phyloP scores from a whole-genome alignment of 2,113 vertebrate species.

The Alosa alosa region DNA sequence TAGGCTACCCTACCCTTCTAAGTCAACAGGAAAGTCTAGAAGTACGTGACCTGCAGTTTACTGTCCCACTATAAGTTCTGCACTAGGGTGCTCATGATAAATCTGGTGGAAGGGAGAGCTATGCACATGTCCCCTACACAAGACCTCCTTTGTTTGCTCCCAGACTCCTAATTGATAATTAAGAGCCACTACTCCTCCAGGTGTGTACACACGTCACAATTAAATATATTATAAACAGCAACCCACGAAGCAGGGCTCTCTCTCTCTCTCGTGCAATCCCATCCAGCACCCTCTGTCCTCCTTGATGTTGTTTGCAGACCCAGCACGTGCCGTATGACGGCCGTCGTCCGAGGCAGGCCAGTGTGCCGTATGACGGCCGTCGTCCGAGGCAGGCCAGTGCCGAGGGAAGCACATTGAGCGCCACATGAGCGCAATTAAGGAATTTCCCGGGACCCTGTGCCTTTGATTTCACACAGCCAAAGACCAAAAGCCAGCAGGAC shows the following conservation, averaged over 20 bases:
- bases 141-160: slow-evolving; percentile 32
- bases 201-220: neutral
- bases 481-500: neutral
- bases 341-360: neutral
- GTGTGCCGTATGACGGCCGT: neutral
- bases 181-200: neutral
- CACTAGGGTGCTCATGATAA: neutral
- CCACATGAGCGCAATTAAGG: neutral
- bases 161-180: slow-evolving; percentile 44
- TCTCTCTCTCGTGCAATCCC: neutral
- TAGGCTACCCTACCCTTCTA: too few species aligned
- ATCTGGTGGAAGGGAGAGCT: neutral
- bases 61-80: neutral
- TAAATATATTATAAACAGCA: neutral
- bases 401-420: neutral
- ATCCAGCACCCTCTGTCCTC: neutral
- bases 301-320: neutral
- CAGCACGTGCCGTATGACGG: neutral
- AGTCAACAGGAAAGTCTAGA: neutral
- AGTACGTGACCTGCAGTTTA: neutral
- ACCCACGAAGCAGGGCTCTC: neutral
- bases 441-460: neutral
- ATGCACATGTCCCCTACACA: slow-evolving; percentile 31
- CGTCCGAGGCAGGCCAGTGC: neutral
- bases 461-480: neutral